Evolutionary conservation across 2,797 vertebrate species (phyloP), one percentile per base, ranked within the genome.

Genomic region (Xerus rutilus): DNA sequence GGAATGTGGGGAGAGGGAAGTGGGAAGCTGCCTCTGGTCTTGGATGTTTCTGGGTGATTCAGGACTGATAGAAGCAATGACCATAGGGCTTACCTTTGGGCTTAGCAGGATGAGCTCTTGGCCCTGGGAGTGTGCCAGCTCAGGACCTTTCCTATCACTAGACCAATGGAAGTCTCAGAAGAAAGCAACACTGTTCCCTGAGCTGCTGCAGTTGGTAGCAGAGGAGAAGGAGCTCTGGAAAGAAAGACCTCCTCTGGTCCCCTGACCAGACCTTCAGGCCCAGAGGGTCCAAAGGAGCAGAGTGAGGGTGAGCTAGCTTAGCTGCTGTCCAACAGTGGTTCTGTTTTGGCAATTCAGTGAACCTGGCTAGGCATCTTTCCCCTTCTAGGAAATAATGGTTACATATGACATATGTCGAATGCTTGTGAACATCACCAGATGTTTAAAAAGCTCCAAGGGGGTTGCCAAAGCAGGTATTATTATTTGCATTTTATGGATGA

Each of bases 371-470:
- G 83, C 7, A 6, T 85, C 23, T 81, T 88, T 95, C 79, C 57
- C 77, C 45, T 90, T 94, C 82, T 93, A 94, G 92, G 95, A 96
- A 93, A 95, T 87, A 77, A 77, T 93, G 39, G 49, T 73, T 89
- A 43, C n/a, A 72, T 3, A 17, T 88, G 78, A 84, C 47, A 57
- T 70, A 52, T 45, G 4, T 52, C 43, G 69, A 92, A 70, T 77
- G 73, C 79, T 87, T 67, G 76, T 84, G 77, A 89, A 79, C 7
- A 57, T 73, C 49, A 81, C 20, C 86, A 72, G 14, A 47, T 70
- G 70, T 39, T 90, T 73, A 69, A 89, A 18, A 78, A 28, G 43
- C 35, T 72, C 57, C 0, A 4, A 49, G 54, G 72, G 25, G 45
- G 30, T 39, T 85, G 35, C 62, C 74, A 79, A 67, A 93, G n/a